Conservation (phyloP, 92 coral and sea anemone genomes). For the Porites divaricata region DNA sequence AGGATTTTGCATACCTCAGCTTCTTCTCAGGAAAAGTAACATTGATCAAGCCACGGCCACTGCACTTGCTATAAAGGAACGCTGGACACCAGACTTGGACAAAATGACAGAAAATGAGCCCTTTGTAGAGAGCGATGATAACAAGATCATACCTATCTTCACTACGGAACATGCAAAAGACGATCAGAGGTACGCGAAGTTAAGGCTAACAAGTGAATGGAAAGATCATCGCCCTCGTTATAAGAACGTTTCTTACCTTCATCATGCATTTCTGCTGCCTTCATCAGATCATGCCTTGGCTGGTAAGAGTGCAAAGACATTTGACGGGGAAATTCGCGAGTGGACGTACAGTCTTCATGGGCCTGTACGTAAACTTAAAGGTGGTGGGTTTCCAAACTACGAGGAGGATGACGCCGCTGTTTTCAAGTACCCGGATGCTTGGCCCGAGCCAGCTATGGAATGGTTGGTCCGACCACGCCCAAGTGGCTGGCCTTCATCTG, state of each 20-base stretch:
- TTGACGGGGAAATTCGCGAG: background rate
- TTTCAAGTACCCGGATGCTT: slow-evolving; percentile 74
- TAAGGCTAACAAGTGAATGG: slow-evolving; percentile 75
- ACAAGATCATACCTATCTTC: slow-evolving; percentile 57
- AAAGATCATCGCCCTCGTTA: slow-evolving; percentile 67
- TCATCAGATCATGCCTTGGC: background rate
- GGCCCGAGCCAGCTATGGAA: slow-evolving; percentile 89
- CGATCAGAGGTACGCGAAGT: slow-evolving; percentile 73
- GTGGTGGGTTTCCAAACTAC: slow-evolving; percentile 27
- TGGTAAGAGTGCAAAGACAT: background rate
- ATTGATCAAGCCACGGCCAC: background rate
- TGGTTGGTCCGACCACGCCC: slow-evolving; percentile 79
- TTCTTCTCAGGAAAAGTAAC: slow-evolving; percentile 51
- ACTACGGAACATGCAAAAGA: slow-evolving; percentile 64
- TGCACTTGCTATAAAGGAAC: slow-evolving; percentile 11
- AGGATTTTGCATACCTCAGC: slow-evolving; percentile 82
- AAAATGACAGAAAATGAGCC: slow-evolving; percentile 52
- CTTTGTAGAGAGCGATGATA: slow-evolving; percentile 39
- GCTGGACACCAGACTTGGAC: slow-evolving; percentile 77
- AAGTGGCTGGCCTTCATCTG: slow-evolving; percentile 85
- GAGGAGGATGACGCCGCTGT: slow-evolving; percentile 70
- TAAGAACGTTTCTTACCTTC: slow-evolving; percentile 49
- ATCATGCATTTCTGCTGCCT: slow-evolving; percentile 64
- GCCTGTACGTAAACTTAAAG: slow-evolving; percentile 69
- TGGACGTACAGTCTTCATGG: slow-evolving; percentile 62